A percentile compares a stretch with the other conserved stretches of the same genome.
Conservation (phyloP, 2,797 vertebrate species). For the Danionella dracula region DNA sequence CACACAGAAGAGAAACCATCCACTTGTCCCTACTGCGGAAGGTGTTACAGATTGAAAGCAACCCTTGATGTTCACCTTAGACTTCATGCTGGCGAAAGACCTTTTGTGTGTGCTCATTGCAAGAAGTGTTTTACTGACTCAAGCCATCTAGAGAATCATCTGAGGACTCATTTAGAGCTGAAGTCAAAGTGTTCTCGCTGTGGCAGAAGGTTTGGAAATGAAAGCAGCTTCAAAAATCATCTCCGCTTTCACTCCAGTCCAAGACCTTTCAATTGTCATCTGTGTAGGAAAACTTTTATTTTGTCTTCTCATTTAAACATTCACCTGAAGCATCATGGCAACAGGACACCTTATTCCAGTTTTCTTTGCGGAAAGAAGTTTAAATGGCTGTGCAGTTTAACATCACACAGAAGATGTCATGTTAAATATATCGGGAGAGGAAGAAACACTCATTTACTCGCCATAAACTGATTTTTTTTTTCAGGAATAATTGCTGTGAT, state of each 20-base stretch:
- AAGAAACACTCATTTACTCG: too few species aligned
- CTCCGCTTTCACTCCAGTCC: neutral
- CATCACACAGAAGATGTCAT: neutral
- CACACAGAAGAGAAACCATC: conserved; percentile 4
- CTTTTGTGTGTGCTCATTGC: conserved; percentile 1
- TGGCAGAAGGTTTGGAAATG: neutral
- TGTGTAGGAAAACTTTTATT: neutral
- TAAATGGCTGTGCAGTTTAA: conserved; percentile 5
- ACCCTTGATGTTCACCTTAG: neutral
- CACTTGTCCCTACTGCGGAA: neutral
- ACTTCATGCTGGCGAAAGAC: conserved; percentile 1
- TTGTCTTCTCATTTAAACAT: neutral
- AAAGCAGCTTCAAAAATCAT: neutral
- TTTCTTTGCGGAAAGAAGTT: neutral
- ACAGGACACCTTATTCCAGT: neutral
- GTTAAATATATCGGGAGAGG: too few species aligned
- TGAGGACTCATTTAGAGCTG: neutral
- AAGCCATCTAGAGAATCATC: neutral
- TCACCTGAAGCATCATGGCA: neutral
- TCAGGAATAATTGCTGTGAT: too few species aligned
- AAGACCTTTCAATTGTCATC: neutral
- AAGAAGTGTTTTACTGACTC: neutral
- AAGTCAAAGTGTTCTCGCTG: neutral
- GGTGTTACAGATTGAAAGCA: neutral
- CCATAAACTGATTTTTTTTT: too few species aligned